phyloP scores from a whole-genome alignment of 1,140 invertebrate genomes.

The Lanistes nyassanus region DNA sequence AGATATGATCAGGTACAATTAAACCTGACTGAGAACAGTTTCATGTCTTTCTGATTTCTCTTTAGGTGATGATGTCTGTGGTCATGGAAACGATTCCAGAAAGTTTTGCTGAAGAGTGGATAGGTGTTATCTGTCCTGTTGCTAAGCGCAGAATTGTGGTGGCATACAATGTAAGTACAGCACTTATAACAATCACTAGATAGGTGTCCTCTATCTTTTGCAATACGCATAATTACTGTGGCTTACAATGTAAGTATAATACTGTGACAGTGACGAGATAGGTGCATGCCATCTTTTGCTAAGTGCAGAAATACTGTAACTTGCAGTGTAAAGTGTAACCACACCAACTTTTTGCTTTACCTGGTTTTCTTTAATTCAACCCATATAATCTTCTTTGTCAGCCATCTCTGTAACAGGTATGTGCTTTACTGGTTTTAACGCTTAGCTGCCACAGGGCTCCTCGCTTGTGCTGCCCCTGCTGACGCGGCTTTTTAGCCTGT shows the following conservation, averaged over 20 bases:
- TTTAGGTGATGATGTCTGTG: slow-evolving; percentile 24
- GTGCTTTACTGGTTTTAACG: too few species aligned
- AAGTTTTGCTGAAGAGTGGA: slow-evolving; percentile 7
- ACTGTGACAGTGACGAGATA: background rate
- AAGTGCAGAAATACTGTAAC: background rate
- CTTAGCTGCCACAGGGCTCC: too few species aligned
- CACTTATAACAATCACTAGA: background rate
- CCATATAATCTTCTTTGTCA: too few species aligned
- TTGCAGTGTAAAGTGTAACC: background rate
- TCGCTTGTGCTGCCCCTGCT: too few species aligned
- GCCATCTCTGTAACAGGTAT: too few species aligned
- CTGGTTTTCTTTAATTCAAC: too few species aligned
- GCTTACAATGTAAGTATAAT: background rate
- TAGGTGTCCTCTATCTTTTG: background rate
- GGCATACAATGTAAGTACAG: slow-evolving; percentile 5
- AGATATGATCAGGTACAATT: background rate
- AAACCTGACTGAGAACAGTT: background rate
- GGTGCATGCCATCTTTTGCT: background rate
- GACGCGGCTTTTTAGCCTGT: too few species aligned
- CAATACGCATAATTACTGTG: background rate
- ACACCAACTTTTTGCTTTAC: too few species aligned
- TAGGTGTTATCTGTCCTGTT: slow-evolving; percentile 21
- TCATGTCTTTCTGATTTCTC: background rate
- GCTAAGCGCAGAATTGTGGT: slow-evolving; percentile 17
- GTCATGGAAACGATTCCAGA: slow-evolving; percentile 5